Evolutionary conservation across 2,113 vertebrate species (phyloP).

Genomic region (Anhinga rufa): DNA sequence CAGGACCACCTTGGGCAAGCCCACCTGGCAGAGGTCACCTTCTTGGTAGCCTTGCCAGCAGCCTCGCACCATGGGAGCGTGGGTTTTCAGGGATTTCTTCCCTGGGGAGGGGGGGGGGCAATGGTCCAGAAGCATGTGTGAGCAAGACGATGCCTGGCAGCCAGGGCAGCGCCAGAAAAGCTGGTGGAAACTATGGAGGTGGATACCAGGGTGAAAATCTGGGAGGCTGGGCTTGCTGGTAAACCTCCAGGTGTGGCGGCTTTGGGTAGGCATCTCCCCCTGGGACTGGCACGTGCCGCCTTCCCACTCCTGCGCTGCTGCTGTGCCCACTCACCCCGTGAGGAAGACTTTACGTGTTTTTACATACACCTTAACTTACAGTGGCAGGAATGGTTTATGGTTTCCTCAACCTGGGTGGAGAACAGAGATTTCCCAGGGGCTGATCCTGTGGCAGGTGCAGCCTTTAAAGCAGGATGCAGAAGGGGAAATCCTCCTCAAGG

Average conservation of each 20-base stretch:
- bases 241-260: background rate
- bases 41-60: background rate
- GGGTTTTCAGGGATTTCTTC: background rate
- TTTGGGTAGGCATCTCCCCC: too few relatives aligned
- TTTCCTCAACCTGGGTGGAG: background rate
- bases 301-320: background rate
- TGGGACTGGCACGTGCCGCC: accelerated
- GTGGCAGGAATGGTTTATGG: background rate
- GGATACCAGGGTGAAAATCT: accelerated
- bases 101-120: accelerated
- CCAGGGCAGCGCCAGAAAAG: too few relatives aligned
- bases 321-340: accelerated
- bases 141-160: background rate
- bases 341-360: accelerated
- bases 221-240: background rate
- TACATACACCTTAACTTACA: background rate
- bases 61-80: accelerated
- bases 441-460: background rate
- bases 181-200: background rate
- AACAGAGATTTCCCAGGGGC: background rate
- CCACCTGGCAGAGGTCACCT: accelerated
- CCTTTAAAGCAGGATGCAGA: background rate
- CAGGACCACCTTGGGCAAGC: background rate
- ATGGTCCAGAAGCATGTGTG: background rate
- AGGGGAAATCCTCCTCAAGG: background rate